Base-by-base conservation (phyloP, 2,113 vertebrate genomes). In the Poeciliopsis retropinna region DNA sequence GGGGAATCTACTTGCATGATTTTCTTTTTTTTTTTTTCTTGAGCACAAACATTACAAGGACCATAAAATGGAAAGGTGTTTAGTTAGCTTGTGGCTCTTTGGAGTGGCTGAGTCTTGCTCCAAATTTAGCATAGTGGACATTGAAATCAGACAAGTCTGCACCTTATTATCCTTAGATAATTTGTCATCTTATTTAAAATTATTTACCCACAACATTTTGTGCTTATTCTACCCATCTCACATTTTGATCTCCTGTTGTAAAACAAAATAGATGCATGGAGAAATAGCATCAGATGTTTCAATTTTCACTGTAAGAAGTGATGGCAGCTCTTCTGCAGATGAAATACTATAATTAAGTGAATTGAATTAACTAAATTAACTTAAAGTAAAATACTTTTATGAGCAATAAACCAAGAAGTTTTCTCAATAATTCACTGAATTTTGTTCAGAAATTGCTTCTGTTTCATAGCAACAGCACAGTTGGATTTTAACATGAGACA, bases 21-120 rank as follows among this genome's bases (percentile, higher is more conserved):
- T 2, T 80, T 64, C n/a, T 78, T 80, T 64, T 28, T 78, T 60
- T 74, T 80, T 6, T 47, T 57, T 57, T 78, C 85, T 67, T 30
- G 15, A 74, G 73, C 80, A 64, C 64, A 75, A 72, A 74, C 72
- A 85, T 61, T 78, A 76, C 71, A 15, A 64, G 65, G 62, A 71
- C 67, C 73, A 77, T 64, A 76, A 60, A 70, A 76, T n/a, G 19
- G 47, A 57, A 71, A 73, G 37, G 67, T 70, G 54, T 41, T 28
- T 69, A 69, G 76, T 51, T 67, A 75, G 67, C 64, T 63, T 32
- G 39, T 72, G 69, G n/a, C 65, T 62, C 22, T 75, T 30, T 67
- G 41, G 22, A 6, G 2, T 51, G 10, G 15, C 75, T 76, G 67
- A 25, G 65, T 69, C 32, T 15, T 44, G 66, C 5, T 69, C 51